Percentiles rank a stretch among this genome's conserved stretches.
phyloP scores from a whole-genome alignment of 2,888 invertebrate genomes.

The Chamaedrilus cognettii region DNA sequence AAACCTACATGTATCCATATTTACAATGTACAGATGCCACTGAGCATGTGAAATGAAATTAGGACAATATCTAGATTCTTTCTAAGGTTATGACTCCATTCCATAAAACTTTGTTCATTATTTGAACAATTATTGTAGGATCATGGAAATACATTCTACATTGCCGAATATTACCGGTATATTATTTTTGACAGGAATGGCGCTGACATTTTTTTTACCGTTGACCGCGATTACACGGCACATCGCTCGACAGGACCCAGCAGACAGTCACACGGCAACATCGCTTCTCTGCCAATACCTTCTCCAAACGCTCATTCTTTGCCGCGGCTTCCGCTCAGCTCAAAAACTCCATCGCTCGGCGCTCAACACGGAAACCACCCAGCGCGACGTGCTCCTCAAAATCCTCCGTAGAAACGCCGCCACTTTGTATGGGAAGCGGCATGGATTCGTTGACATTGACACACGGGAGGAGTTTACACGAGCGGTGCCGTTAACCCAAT shows the following conservation, averaged over 20 bases:
- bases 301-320: slow-evolving; percentile 10
- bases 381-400: slow-evolving; percentile 22
- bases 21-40: too few species aligned
- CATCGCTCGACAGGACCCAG: slow-evolving; percentile 24
- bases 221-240: neutral
- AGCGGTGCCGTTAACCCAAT: slow-evolving; percentile 30
- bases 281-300: slow-evolving; percentile 34
- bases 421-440: slow-evolving; percentile 28
- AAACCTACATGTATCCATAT: too few species aligned
- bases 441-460: slow-evolving; percentile 25
- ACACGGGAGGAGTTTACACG: slow-evolving; percentile 26
- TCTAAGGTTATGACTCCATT: too few species aligned
- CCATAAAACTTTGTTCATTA: too few species aligned
- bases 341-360: slow-evolving; percentile 4
- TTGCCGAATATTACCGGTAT: too few species aligned
- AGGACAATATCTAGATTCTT: too few species aligned
- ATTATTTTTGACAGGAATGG: neutral
- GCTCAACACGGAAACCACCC: slow-evolving; percentile 10
- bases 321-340: slow-evolving; percentile 10
- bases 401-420: slow-evolving; percentile 23
- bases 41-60: too few species aligned
- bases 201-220: neutral
- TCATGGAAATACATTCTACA: too few species aligned
- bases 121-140: too few species aligned
- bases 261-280: slow-evolving; percentile 28